These are phyloP conservation scores for Sinonovacula constricta DNA, from an alignment of 1,140 invertebrate species.

Conservation along the genomic window DNA sequence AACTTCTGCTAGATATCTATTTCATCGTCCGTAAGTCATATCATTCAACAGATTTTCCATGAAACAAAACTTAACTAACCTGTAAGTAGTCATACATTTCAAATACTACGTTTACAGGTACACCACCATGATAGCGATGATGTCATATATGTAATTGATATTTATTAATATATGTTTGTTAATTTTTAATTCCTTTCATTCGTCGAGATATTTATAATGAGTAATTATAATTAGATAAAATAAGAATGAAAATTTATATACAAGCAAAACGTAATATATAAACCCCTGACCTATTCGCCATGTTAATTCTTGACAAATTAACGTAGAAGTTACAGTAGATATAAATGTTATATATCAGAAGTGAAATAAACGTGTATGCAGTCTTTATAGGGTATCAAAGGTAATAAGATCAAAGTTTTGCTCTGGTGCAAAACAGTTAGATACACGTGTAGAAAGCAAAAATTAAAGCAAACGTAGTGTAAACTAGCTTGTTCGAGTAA, in stretches of 20 bases:
- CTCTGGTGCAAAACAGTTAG: background rate
- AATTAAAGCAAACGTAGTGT: background rate
- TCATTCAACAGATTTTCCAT: background rate
- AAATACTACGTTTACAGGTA: background rate
- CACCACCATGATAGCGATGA: background rate
- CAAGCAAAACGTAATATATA: no score
- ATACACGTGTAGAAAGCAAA: background rate
- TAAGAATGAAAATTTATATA: no score
- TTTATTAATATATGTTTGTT: background rate
- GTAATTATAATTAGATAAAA: no score
- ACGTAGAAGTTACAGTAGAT: no score
- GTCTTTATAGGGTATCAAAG: background rate
- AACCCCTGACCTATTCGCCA: no score
- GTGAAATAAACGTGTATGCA: no score
- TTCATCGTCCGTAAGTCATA: slow-evolving; percentile 35
- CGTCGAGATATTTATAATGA: background rate
- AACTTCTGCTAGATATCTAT: slow-evolving; percentile 48
- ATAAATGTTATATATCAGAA: no score
- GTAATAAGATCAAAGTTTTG: background rate
- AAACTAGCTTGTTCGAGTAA: background rate
- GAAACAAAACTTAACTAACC: background rate
- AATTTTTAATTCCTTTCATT: background rate
- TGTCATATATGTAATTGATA: background rate
- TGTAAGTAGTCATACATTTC: background rate
- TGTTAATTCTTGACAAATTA: no score